Percentiles rank a stretch among this genome's conserved stretches.
These are phyloP conservation scores for Phodopus roborovskii DNA, from an alignment of 2,113 vertebrate species.

Conservation along the genomic window DNA sequence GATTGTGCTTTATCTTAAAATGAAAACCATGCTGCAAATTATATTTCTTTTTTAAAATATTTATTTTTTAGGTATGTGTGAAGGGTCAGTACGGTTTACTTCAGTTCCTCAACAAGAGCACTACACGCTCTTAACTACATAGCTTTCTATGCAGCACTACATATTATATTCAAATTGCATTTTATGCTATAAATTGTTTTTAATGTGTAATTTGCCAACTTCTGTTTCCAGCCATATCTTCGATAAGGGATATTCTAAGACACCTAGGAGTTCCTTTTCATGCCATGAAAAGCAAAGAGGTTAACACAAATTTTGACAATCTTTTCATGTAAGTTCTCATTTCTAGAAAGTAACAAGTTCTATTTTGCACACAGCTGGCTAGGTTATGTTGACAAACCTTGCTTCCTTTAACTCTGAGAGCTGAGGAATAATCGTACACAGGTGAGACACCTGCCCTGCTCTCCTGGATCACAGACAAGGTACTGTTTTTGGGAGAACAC, in stretches of 20 bases:
- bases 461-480: slow-evolving; percentile 1
- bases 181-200: neutral
- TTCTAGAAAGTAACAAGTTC: neutral
- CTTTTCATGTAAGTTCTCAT: neutral
- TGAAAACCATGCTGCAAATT: neutral
- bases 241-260: neutral
- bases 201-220: neutral
- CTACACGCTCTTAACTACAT: too few species aligned
- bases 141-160: neutral
- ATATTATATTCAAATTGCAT: neutral
- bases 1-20: neutral
- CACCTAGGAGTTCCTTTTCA: neutral
- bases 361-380: neutral
- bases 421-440: neutral
- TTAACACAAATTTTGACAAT: slow-evolving; percentile 24
- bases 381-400: slow-evolving; percentile 7
- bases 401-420: slow-evolving; percentile 54
- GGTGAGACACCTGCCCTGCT: slow-evolving; percentile 22
- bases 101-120: too few species aligned
- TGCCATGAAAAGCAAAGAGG: neutral
- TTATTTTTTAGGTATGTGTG: neutral
- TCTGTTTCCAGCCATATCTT: slow-evolving; percentile 11
- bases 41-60: neutral
- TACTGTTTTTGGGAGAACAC: slow-evolving; percentile 57
- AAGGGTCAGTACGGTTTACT: neutral